Evolutionary conservation across 2,113 vertebrate species (phyloP).

Genomic region (Pelusios castaneus): DNA sequence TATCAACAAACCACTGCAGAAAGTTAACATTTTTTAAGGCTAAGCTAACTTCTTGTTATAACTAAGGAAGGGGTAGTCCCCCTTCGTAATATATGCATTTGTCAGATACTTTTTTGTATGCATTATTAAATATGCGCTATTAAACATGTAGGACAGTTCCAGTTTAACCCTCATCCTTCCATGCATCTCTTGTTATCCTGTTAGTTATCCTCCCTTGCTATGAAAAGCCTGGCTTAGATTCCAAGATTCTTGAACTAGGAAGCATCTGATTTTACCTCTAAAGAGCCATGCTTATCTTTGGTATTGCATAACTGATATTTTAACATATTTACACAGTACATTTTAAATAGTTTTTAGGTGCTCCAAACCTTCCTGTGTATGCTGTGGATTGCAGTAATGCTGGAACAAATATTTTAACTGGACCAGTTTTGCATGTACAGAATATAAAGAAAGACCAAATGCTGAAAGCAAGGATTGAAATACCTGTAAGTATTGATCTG

Average conservation of each 20-base stretch:
- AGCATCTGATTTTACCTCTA: background rate
- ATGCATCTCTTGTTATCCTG: background rate
- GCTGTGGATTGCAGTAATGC: conserved; percentile 87
- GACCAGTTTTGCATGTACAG: conserved; percentile 82
- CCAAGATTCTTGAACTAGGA: background rate
- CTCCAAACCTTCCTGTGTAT: conserved; percentile 76
- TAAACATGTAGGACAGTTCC: background rate
- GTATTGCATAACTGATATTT: background rate
- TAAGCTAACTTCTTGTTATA: background rate
- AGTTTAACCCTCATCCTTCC: background rate
- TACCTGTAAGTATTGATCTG: conserved; percentile 83
- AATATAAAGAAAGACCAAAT: conserved; percentile 82
- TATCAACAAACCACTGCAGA: background rate
- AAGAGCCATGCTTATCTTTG: background rate
- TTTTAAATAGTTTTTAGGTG: conserved; percentile 80
- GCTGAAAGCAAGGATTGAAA: conserved; percentile 83
- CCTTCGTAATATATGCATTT: background rate
- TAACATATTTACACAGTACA: background rate
- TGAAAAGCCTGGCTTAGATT: background rate
- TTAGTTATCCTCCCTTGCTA: background rate
- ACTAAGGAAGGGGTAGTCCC: background rate
- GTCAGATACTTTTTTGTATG: background rate
- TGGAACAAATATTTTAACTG: conserved; percentile 84
- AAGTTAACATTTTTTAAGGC: background rate
- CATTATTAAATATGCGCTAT: background rate